Evolutionary conservation across 2,797 vertebrate genomes (phyloP), one percentile per base, ranked within the genome.

Genomic region (Caiman crocodilus): DNA sequence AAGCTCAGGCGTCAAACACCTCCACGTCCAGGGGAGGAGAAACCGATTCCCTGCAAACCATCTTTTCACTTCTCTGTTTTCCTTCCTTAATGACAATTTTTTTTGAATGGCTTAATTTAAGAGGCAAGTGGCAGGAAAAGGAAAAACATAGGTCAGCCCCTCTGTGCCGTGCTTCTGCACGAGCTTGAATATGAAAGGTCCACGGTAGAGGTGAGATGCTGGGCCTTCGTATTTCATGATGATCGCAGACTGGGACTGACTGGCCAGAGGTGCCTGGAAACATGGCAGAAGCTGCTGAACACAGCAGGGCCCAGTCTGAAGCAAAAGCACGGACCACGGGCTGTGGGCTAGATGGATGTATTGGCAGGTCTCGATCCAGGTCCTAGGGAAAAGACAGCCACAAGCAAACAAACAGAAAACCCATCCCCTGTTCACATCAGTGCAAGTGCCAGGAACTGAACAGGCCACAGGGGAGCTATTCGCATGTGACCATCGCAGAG

Each of bases 271-370:
- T 5, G 42, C 14, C 35, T n/a, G 6, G 14, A 35, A 69, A 32
- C 28, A 6, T 6, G 3, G 42, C 20, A 14, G 5, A 55, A 88
- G 17, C 4, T 4, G 4, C 32, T 20, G 5, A 21, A 14, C 30
- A 55, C 30, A 67, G 0, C 79, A 21, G 10, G 21, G 32, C 6
- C 1, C 1, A 32, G 23, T 5, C 8, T 16, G 14, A 30, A 50
- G 20, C 2, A 13, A 16, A 10, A 55, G 8, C 23, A 2, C 4
- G 35, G 35, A 32, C 8, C 7, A 28, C 78, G 5, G 23, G 14
- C 69, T 3, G 59, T 35, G 69, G 59, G 5, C 10, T 0, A 4
- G 18, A 2, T 20, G 5, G 5, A 80, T 2, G 26, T 63, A 25
- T 56, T 10, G 11, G 35, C 61, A 32, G 59, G 23, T 10, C 6